A percentile compares a stretch with the other conserved stretches of the same genome.
Evolutionary conservation across 2,888 invertebrate species (phyloP).

Genomic region (Blastobasis adustella): DNA sequence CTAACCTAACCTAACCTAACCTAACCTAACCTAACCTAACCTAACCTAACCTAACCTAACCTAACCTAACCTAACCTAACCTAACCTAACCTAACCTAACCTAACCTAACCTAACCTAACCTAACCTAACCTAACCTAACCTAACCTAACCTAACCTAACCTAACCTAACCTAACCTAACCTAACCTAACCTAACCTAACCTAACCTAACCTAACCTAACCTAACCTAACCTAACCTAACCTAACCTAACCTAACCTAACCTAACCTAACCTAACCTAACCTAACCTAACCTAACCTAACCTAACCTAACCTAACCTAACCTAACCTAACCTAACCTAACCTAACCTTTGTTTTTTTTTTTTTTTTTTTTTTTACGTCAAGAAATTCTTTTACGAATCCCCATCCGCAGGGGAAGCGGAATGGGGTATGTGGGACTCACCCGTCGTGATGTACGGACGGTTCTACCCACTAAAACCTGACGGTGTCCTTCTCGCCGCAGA

Average conservation of each 20-base stretch:
- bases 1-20: conserved; percentile 10
- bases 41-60: conserved; percentile 13
- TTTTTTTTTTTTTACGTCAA: too few relatives aligned
- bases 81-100: conserved; percentile 13
- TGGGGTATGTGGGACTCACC: too few relatives aligned
- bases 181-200: neutral
- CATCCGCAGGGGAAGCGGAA: too few relatives aligned
- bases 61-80: conserved; percentile 13
- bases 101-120: neutral
- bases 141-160: neutral
- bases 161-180: neutral
- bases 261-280: neutral
- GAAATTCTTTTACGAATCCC: too few relatives aligned
- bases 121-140: neutral
- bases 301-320: conserved; percentile 14
- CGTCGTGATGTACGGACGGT: too few relatives aligned
- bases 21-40: conserved; percentile 13
- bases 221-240: neutral
- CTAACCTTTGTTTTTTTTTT: conserved; percentile 10
- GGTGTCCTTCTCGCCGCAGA: too few relatives aligned
- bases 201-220: neutral
- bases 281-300: neutral
- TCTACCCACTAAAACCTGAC: too few relatives aligned
- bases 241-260: neutral
- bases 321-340: conserved; percentile 16